A percentile compares a stretch with the other conserved stretches of the same genome.
These are phyloP conservation scores for Parazoanthus swiftii DNA, from an alignment of 92 coral and sea anemone species.

Conservation along the genomic window DNA sequence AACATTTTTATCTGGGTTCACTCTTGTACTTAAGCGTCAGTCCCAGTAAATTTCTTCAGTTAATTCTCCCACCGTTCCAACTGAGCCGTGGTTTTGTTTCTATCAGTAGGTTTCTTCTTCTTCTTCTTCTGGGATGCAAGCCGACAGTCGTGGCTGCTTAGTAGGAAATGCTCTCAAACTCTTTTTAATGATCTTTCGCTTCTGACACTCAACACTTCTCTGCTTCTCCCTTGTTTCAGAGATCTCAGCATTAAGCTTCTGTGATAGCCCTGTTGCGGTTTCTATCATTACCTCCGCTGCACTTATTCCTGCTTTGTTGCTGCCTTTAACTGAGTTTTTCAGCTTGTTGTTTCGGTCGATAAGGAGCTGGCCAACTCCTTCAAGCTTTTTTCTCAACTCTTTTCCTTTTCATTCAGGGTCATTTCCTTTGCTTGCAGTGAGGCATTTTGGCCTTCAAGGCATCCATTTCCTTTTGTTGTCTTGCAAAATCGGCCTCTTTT, in stretches of 20 bases:
- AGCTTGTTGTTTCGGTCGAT: conserved; percentile 1
- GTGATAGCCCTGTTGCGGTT: conserved; percentile 39
- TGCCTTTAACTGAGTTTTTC: not conserved
- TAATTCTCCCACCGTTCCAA: too few relatives aligned
- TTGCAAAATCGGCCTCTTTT: conserved; percentile 42
- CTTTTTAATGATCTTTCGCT: conserved; percentile 37
- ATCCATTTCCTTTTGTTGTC: conserved; percentile 37
- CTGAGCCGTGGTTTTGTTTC: too few relatives aligned
- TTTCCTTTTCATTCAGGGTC: conserved; percentile 27
- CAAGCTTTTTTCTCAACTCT: conserved; percentile 20
- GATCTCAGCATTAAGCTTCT: conserved; percentile 33
- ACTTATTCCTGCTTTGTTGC: not conserved
- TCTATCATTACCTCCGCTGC: conserved; percentile 36
- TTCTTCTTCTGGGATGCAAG: too few relatives aligned
- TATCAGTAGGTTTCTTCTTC: too few relatives aligned
- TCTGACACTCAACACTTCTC: conserved; percentile 31
- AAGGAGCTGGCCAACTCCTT: conserved; percentile 33
- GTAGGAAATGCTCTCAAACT: conserved; percentile 19
- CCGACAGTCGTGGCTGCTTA: too few relatives aligned
- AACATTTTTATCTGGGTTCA: too few relatives aligned
- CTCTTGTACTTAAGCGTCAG: too few relatives aligned
- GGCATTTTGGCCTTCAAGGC: conserved; percentile 33
- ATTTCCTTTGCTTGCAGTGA: conserved; percentile 41
- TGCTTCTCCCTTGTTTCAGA: conserved; percentile 35
- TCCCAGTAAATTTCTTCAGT: too few relatives aligned